A percentile compares a stretch with the other conserved stretches of the same genome.
phyloP scores from a whole-genome alignment of 1,140 invertebrate genomes.

The Halyomorpha halys region DNA sequence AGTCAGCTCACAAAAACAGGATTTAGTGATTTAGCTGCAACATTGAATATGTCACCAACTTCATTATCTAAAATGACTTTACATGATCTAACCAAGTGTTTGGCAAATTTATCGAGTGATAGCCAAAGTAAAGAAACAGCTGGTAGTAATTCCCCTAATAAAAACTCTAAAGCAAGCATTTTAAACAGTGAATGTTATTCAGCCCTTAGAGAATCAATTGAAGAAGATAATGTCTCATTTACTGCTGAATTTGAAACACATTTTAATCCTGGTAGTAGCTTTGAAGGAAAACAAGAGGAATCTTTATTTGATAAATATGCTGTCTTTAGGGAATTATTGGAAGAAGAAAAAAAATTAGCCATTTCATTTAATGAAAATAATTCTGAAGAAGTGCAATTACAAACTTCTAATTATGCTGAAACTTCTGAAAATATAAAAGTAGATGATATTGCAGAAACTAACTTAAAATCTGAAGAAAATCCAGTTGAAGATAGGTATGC shows the following conservation, averaged over 20 bases:
- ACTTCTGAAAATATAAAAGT: conserved; percentile 28
- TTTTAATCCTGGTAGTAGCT: conserved; percentile 43
- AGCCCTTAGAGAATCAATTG: conserved; percentile 31
- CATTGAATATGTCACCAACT: conserved; percentile 60
- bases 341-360: conserved; percentile 45
- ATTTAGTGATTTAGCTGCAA: conserved; percentile 61
- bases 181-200: conserved; percentile 30
- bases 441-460: conserved; percentile 29
- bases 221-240: conserved; percentile 37
- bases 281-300: conserved; percentile 28
- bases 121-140: conserved; percentile 24
- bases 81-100: conserved; percentile 67
- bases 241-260: conserved; percentile 51
- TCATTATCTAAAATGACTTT: conserved; percentile 74
- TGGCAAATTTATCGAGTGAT: conserved; percentile 41
- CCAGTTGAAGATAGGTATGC: conserved; percentile 51
- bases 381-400: conserved; percentile 30
- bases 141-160: conserved; percentile 30
- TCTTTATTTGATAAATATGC: conserved; percentile 64
- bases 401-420: conserved; percentile 25
- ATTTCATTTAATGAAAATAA: conserved; percentile 1
- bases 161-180: conserved; percentile 23
- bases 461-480: conserved; percentile 16
- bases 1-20: conserved; percentile 70
- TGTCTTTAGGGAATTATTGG: conserved; percentile 69